phyloP scores from a whole-genome alignment of 2,888 invertebrate genomes.

The Drosophila atroscutellata region DNA sequence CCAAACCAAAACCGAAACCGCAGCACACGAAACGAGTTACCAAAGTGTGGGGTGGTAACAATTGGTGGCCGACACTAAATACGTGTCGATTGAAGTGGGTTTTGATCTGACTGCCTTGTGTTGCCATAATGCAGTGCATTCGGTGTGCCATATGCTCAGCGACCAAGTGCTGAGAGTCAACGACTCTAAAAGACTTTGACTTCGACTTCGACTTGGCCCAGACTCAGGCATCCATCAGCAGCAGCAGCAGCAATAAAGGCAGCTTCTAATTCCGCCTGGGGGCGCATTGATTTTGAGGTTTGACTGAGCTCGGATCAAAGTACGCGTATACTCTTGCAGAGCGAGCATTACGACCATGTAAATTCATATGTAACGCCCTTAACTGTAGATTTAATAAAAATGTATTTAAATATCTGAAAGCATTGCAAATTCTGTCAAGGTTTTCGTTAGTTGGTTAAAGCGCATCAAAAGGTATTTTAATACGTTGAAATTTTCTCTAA shows the following conservation, averaged over 20 bases:
- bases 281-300: constrained; percentile 48
- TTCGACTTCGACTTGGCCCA: constrained; percentile 19
- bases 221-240: constrained; percentile 38
- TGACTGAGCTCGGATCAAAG: constrained; percentile 53
- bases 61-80: constrained; percentile 67
- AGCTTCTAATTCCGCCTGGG: constrained; percentile 67
- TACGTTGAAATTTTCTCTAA: background rate
- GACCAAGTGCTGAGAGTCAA: constrained; percentile 35
- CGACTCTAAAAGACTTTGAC: constrained; percentile 29
- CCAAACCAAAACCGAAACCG: background rate
- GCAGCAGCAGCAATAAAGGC: constrained; percentile 14
- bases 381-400: background rate
- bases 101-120: constrained; percentile 56
- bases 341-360: constrained; percentile 1
- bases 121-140: constrained; percentile 22
- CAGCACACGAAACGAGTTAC: constrained; percentile 2
- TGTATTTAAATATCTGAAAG: background rate
- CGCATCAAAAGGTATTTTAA: background rate
- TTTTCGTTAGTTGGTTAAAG: background rate
- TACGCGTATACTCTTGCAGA: constrained; percentile 10
- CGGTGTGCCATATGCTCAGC: constrained; percentile 35
- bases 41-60: constrained; percentile 35
- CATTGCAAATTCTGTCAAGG: background rate
- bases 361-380: background rate
- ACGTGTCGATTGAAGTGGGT: constrained; percentile 70